Conservation (phyloP, 2,888 invertebrate species). For the Protophormia terraenovae region DNA sequence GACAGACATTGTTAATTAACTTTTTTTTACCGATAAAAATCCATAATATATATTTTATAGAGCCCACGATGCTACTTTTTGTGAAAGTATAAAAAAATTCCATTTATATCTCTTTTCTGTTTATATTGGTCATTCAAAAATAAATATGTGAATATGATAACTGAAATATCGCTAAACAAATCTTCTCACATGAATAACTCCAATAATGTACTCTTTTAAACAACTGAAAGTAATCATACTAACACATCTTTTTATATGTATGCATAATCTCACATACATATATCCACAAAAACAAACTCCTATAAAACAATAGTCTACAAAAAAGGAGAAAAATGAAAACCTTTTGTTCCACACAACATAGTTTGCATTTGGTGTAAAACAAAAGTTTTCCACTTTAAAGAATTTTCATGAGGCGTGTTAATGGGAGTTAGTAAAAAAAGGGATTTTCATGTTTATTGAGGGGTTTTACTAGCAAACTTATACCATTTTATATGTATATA, state of each 20-base stretch:
- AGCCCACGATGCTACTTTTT: too few relatives aligned
- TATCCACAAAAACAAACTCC: background rate
- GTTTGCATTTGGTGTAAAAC: constrained; percentile 26
- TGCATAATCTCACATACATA: too few relatives aligned
- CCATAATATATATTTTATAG: too few relatives aligned
- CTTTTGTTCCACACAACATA: constrained; percentile 30
- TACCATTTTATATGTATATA: background rate
- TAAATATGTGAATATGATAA: too few relatives aligned
- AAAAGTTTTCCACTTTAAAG: constrained; percentile 53
- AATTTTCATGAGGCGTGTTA: constrained; percentile 49
- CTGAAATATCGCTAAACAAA: too few relatives aligned
- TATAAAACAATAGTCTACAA: background rate
- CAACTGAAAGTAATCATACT: background rate
- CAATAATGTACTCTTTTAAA: background rate
- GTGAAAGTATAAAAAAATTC: too few relatives aligned
- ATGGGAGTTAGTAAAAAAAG: constrained; percentile 25
- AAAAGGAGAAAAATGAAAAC: background rate
- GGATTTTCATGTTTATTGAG: constrained; percentile 27
- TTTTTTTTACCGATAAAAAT: too few relatives aligned
- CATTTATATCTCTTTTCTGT: too few relatives aligned
- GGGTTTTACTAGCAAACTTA: constrained; percentile 10
- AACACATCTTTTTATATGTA: background rate
- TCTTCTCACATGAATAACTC: too few relatives aligned
- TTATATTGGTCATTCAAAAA: too few relatives aligned
- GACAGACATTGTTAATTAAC: too few relatives aligned